A percentile compares a stretch with the other conserved stretches of the same genome.
phyloP scores from a whole-genome alignment of 2,113 vertebrate species.

The Ardeotis arabs region DNA sequence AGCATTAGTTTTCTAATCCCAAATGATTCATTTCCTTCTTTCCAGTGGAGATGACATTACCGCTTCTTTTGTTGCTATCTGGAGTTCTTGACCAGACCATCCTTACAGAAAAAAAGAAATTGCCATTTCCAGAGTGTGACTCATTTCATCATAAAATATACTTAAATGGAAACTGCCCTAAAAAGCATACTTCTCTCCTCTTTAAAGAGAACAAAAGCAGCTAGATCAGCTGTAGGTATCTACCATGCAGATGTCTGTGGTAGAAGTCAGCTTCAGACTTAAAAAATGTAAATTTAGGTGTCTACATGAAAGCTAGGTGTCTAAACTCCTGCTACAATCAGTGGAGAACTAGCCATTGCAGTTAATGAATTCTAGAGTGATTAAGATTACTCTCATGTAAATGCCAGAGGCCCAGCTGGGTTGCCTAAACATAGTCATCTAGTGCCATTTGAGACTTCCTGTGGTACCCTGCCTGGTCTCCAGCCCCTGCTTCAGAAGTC shows the following conservation, averaged over 20 bases:
- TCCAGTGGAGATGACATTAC: not conserved
- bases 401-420: not conserved
- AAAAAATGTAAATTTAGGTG: not conserved
- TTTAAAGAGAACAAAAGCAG: not conserved
- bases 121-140: not conserved
- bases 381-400: not conserved
- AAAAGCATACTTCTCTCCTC: not conserved
- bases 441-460: not conserved
- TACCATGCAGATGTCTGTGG: not conserved
- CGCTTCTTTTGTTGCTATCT: not conserved
- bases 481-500: not conserved
- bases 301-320: not conserved
- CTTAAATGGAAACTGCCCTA: not conserved
- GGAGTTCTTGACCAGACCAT: not conserved
- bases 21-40: not conserved
- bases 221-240: not conserved
- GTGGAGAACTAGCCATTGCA: not conserved
- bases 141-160: not conserved
- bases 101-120: not conserved
- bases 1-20: not conserved
- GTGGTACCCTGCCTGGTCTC: not conserved
- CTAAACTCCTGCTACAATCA: not conserved
- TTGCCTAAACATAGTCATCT: not conserved
- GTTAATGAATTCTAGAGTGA: not conserved
- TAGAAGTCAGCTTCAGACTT: not conserved